Percentiles rank a stretch among this genome's conserved stretches.
Evolutionary conservation across 2,888 invertebrate genomes (phyloP).

Genomic region (Drosophila percnosoma): DNA sequence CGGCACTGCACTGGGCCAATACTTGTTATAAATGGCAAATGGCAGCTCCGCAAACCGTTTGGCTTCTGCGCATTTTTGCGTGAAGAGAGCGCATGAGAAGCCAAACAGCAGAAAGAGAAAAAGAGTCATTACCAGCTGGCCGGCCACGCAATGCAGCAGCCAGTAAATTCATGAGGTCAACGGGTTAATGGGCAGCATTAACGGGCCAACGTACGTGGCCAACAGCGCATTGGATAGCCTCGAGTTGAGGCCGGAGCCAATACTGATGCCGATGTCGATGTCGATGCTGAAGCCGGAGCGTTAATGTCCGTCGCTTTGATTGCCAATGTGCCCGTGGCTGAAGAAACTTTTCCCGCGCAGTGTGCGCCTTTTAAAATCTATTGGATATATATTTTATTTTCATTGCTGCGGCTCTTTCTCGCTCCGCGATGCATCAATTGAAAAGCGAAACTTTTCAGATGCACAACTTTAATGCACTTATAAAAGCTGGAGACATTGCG

Average conservation of each 20-base stretch:
- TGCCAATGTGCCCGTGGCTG: conserved; percentile 54
- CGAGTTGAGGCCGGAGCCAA: conserved; percentile 1
- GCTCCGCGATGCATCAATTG: not conserved
- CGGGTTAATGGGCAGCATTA: conserved; percentile 82
- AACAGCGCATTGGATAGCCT: conserved; percentile 21
- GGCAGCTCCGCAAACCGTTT: conserved; percentile 56
- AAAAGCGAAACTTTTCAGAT: conserved; percentile 57
- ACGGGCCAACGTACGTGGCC: conserved; percentile 72
- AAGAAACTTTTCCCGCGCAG: conserved; percentile 55
- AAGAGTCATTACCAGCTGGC: conserved; percentile 71
- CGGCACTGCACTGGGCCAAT: conserved; percentile 55
- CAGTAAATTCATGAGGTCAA: conserved; percentile 66
- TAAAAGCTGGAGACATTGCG: conserved; percentile 57
- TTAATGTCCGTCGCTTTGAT: conserved; percentile 72
- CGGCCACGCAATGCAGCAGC: conserved; percentile 65
- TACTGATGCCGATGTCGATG: not conserved
- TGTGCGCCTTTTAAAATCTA: conserved; percentile 63
- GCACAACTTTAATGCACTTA: conserved; percentile 55
- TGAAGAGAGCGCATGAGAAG: conserved; percentile 44
- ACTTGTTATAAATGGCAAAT: conserved; percentile 72
- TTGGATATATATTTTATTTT: conserved; percentile 37
- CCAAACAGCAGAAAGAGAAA: conserved; percentile 43
- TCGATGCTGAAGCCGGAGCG: conserved; percentile 21
- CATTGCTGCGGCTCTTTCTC: not conserved
- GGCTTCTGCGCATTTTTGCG: conserved; percentile 82